Evolutionary conservation across 2,113 vertebrate species (phyloP).

Genomic region (Coturnix japonica): DNA sequence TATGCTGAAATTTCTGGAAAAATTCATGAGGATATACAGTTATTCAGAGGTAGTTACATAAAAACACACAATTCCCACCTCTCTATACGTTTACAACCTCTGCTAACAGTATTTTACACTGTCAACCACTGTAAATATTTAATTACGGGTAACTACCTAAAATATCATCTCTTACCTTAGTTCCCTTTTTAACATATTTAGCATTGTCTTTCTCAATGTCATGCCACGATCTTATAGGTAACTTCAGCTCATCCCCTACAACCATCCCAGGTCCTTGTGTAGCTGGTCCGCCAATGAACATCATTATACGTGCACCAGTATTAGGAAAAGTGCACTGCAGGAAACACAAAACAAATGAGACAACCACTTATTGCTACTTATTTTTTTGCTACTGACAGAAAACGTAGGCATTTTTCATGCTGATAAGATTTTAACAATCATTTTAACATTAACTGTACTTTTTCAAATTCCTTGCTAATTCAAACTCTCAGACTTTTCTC

Average conservation of each 20-base stretch:
- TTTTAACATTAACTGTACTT: neutral
- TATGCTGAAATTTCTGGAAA: neutral
- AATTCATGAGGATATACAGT: neutral
- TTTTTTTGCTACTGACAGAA: neutral
- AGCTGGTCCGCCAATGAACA: conserved; percentile 95
- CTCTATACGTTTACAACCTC: neutral
- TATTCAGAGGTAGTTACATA: neutral
- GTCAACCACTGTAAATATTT: neutral
- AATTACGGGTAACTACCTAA: neutral
- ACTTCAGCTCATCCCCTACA: conserved; percentile 95
- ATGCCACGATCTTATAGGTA: conserved; percentile 96
- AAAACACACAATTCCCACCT: neutral
- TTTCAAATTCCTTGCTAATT: neutral
- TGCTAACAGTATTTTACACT: neutral
- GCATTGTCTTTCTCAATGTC: conserved; percentile 99
- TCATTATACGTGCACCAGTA: conserved; percentile 95
- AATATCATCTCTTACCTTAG: conserved; percentile 84
- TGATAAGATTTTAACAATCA: neutral
- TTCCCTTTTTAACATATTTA: conserved; percentile 97
- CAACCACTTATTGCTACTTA: neutral
- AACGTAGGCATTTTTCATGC: neutral
- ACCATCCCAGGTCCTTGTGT: conserved; percentile 98
- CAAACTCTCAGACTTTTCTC: neutral
- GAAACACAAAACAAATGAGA: conserved; percentile 22
- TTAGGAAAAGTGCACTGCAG: conserved; percentile 94